phyloP scores from a whole-genome alignment of 1,140 invertebrate genomes.

The Drosophila virilis region DNA sequence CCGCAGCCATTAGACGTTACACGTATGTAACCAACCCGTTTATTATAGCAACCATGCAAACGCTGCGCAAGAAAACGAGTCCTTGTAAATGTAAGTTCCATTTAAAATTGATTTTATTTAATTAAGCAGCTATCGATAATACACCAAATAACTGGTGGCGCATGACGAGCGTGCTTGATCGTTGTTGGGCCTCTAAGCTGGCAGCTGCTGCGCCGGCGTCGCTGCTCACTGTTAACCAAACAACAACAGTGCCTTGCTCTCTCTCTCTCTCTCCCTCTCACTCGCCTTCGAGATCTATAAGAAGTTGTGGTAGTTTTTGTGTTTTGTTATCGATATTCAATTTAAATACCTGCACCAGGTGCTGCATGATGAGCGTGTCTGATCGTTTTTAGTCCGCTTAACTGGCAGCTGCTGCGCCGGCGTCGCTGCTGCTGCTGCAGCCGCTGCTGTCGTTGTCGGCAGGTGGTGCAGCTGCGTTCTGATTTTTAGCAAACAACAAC shows the following conservation, averaged over 20 bases:
- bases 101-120: not conserved
- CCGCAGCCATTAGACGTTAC: constrained; percentile 69
- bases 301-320: not conserved
- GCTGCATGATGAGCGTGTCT: constrained; percentile 24
- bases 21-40: constrained; percentile 74
- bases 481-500: constrained; percentile 52
- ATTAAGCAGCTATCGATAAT: constrained; percentile 20
- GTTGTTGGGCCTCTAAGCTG: constrained; percentile 18
- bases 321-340: constrained; percentile 30
- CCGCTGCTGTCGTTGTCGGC: constrained; percentile 40
- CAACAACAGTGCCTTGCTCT: not conserved
- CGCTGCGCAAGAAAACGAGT: constrained; percentile 94
- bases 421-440: constrained; percentile 40
- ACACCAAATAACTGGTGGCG: not conserved
- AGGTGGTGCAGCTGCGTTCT: constrained; percentile 67
- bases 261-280: not conserved
- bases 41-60: constrained; percentile 89
- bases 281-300: not conserved
- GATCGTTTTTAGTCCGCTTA: constrained; percentile 24
- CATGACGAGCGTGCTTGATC: constrained; percentile 31
- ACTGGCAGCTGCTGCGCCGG: constrained; percentile 68
- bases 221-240: constrained; percentile 13
- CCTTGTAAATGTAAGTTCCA: constrained; percentile 93
- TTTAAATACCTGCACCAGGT: not conserved
- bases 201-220: constrained; percentile 74